These are phyloP conservation scores for Rhagophthalmus giganteus DNA, from an alignment of 2,888 invertebrate species.

Conservation along the genomic window DNA sequence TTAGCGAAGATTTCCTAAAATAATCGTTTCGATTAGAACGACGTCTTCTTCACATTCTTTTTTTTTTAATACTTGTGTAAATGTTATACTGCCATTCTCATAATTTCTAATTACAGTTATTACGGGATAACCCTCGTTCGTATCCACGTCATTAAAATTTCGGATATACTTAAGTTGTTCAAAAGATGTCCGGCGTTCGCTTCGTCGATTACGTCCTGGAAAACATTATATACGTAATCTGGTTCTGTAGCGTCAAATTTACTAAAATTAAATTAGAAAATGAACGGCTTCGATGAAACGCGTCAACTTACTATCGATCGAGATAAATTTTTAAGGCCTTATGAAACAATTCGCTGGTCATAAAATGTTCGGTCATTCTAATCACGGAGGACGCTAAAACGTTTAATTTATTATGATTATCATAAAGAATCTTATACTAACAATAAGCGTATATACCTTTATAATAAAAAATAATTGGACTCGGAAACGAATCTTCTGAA, in stretches of 20 bases:
- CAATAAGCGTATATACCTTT: slow-evolving; percentile 2
- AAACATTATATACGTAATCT: background rate
- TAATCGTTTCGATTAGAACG: too few species aligned
- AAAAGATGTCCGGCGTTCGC: background rate
- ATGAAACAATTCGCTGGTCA: background rate
- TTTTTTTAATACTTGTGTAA: slow-evolving; percentile 1
- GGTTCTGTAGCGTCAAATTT: slow-evolving; percentile 1
- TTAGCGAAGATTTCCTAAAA: background rate
- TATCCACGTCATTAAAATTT: background rate
- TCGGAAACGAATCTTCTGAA: background rate
- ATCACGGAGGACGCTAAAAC: slow-evolving; percentile 4
- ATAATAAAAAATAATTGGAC: background rate
- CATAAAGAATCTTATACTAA: background rate
- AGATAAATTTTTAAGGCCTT: background rate
- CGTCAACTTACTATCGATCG: background rate
- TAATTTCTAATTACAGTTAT: slow-evolving; percentile 1
- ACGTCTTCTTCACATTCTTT: background rate
- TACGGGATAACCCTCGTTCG: background rate
- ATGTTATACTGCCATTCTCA: background rate
- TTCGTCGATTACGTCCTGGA: background rate
- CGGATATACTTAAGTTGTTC: background rate
- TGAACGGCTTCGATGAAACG: background rate
- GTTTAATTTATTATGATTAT: too few species aligned
- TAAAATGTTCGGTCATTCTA: slow-evolving; percentile 6
- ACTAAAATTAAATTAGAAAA: background rate